A percentile compares a stretch with the other conserved stretches of the same genome.
These are phyloP conservation scores for Microtus richardsoni DNA, from an alignment of 2,113 vertebrate species.

Conservation along the genomic window DNA sequence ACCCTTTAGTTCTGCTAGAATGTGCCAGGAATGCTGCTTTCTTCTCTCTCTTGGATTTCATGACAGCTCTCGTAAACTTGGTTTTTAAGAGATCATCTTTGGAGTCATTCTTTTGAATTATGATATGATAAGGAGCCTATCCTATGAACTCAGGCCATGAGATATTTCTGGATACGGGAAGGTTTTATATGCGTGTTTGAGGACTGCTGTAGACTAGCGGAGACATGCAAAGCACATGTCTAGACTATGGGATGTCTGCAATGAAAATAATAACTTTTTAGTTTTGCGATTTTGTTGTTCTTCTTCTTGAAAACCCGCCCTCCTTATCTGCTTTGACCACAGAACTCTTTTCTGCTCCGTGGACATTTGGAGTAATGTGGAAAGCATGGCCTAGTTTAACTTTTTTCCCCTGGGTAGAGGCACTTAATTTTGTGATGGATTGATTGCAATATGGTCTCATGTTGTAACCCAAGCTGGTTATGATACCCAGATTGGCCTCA, in stretches of 20 bases:
- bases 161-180: neutral
- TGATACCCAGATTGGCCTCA: neutral
- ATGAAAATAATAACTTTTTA: neutral
- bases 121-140: neutral
- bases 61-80: neutral
- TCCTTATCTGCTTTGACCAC: neutral
- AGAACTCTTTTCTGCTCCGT: neutral
- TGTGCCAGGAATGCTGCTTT: neutral
- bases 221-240: neutral
- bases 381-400: neutral
- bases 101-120: conserved; percentile 25
- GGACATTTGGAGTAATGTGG: neutral
- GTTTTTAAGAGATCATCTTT: neutral
- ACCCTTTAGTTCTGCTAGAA: neutral
- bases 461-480: neutral
- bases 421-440: neutral
- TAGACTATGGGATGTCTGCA: conserved; percentile 5
- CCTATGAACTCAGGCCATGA: neutral
- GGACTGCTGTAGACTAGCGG: neutral
- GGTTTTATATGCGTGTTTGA: neutral
- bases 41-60: neutral
- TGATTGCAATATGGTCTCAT: neutral
- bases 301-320: neutral
- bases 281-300: neutral
- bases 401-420: neutral